Evolutionary conservation across 1,140 invertebrate species (phyloP).

Genomic region (Dendrolimus kikuchii): DNA sequence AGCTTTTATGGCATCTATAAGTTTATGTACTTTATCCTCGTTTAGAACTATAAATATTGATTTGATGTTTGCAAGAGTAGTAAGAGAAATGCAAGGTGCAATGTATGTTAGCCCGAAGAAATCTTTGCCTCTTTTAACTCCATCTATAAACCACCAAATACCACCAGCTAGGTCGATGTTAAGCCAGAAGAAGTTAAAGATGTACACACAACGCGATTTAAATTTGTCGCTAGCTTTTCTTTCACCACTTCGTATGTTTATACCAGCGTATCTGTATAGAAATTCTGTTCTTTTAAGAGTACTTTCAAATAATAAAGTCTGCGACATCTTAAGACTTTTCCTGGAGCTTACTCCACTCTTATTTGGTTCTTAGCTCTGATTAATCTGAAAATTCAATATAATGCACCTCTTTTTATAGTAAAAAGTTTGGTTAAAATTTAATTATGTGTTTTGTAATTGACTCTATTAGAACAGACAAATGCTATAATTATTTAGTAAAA

Average conservation of each 20-base stretch:
- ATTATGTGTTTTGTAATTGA: too few relatives aligned
- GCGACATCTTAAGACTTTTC: conserved; percentile 3
- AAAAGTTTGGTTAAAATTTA: too few relatives aligned
- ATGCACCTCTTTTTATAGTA: too few relatives aligned
- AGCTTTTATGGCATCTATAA: conserved; percentile 7
- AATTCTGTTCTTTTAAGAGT: conserved; percentile 15
- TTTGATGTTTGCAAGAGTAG: conserved; percentile 11
- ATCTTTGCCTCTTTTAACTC: conserved; percentile 10
- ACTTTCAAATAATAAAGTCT: conserved; percentile 9
- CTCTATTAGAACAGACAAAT: too few relatives aligned
- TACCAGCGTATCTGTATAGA: conserved; percentile 8
- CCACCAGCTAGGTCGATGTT: conserved; percentile 10
- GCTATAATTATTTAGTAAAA: too few relatives aligned
- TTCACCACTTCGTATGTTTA: conserved; percentile 10
- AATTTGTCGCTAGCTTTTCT: conserved; percentile 3
- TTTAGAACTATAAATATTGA: conserved; percentile 7
- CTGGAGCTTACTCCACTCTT: too few relatives aligned
- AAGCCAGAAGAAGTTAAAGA: conserved; percentile 21
- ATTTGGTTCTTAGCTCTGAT: too few relatives aligned
- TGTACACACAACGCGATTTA: conserved; percentile 10
- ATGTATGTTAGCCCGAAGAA: conserved; percentile 16
- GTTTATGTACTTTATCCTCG: conserved; percentile 8
- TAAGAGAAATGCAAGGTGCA: conserved; percentile 16
- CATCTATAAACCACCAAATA: conserved; percentile 12
- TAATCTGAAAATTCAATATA: too few relatives aligned